Base-by-base conservation (phyloP, 2,797 vertebrate species). In the Amblyraja radiata region DNA sequence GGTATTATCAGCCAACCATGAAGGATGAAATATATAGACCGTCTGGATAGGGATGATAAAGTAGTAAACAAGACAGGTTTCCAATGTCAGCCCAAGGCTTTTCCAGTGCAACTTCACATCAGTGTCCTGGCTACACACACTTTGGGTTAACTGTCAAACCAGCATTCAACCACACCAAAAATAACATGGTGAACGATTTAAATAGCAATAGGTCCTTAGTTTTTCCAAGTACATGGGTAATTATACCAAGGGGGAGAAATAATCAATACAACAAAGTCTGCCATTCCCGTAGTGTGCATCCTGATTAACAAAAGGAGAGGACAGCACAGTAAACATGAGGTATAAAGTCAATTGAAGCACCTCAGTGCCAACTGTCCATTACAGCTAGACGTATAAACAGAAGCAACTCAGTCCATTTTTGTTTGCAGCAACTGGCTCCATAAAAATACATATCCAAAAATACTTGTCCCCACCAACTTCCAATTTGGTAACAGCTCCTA, bases 371-470 rank as follows among this genome's bases (percentile, higher is more conserved):
- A 74, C 21, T 74, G 71, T 5, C 71, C 18, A 21, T 91, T 73
- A 91, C 46, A 46, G 36, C 46, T 90, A 3, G 23, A 10, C 4
- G 76, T 28, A 74, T 74, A 74, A 91, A 91, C 71, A 74, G 39
- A 91, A 74, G 23, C 74, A 91, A 91, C 28, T 25, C 71, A 91
- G 39, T 16, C 90, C 73, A 39, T 9, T 74, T 76, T 74, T 2
- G 54, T 63, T 74, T 74, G 90, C 73, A 76, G 90, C 90, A 74
- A 91, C 90, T 91, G 90, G 90, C 71, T 91, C 68, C n/a, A 14
- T 46, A 91, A 91, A 91, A 74, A 91, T 39, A 65, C 21, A 32
- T 63, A n/a, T 91, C 90, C 25, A 5, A 91, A 91, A 91, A 91
- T 91, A 91, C 71, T 91, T 2, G 9, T 54, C 90, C 54, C 23